phyloP scores from a whole-genome alignment of 2,113 vertebrate genomes.

The Actenoides hombroni region DNA sequence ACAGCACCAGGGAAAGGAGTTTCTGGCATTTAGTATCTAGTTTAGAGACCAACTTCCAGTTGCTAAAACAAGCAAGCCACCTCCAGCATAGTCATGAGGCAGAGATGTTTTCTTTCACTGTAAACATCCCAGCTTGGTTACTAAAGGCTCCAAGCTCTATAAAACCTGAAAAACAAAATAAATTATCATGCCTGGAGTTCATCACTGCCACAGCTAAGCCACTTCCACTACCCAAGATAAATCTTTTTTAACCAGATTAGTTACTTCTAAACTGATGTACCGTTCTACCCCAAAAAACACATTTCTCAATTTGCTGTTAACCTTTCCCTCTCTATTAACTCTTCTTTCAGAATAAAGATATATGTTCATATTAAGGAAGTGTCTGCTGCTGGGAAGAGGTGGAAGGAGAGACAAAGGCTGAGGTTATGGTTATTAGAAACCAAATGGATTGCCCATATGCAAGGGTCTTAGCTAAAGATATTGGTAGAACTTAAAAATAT shows the following conservation, averaged over 20 bases:
- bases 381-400: background rate
- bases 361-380: fast-evolving
- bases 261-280: background rate
- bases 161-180: background rate
- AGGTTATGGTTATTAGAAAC: background rate
- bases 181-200: background rate
- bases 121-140: background rate
- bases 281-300: background rate
- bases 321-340: background rate
- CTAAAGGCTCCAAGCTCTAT: background rate
- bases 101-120: background rate
- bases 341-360: background rate
- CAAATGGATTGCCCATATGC: background rate
- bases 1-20: background rate
- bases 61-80: background rate
- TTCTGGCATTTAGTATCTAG: background rate
- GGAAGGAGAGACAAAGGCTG: background rate
- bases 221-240: background rate
- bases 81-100: background rate
- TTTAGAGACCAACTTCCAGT: background rate
- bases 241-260: background rate
- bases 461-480: background rate
- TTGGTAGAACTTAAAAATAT: background rate
- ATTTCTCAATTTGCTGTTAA: background rate
- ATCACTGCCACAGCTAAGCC: background rate